Conservation (phyloP, 2,888 invertebrate species). For the Cantharis flavilabris region DNA sequence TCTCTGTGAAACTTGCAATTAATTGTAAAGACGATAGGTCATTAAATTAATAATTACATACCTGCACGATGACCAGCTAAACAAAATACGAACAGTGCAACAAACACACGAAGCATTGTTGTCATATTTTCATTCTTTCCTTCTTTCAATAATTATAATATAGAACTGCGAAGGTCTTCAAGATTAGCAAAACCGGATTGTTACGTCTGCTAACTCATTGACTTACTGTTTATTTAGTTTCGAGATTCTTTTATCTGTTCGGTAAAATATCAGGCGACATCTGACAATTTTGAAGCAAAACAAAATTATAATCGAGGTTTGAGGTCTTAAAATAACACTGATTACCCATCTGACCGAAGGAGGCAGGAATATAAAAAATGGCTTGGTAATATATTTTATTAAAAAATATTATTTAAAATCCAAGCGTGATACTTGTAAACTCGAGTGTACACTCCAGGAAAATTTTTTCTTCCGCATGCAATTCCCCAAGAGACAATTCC, state of each 20-base stretch:
- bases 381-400: no score
- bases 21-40: background rate
- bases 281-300: background rate
- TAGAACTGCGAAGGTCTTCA: background rate
- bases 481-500: constrained; percentile 88
- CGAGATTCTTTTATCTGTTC: background rate
- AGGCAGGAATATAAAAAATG: no score
- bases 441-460: constrained; percentile 76
- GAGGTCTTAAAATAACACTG: no score
- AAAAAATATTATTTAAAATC: constrained; percentile 61
- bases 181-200: background rate
- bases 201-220: background rate
- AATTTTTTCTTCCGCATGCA: constrained; percentile 73
- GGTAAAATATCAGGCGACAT: background rate
- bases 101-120: background rate
- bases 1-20: background rate
- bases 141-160: background rate
- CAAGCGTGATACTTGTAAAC: constrained; percentile 73
- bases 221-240: background rate
- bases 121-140: background rate
- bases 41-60: background rate
- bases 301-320: background rate
- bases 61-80: background rate
- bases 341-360: no score
- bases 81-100: background rate